phyloP scores from a whole-genome alignment of 2,888 invertebrate species.

The Melipona bicolor region DNA sequence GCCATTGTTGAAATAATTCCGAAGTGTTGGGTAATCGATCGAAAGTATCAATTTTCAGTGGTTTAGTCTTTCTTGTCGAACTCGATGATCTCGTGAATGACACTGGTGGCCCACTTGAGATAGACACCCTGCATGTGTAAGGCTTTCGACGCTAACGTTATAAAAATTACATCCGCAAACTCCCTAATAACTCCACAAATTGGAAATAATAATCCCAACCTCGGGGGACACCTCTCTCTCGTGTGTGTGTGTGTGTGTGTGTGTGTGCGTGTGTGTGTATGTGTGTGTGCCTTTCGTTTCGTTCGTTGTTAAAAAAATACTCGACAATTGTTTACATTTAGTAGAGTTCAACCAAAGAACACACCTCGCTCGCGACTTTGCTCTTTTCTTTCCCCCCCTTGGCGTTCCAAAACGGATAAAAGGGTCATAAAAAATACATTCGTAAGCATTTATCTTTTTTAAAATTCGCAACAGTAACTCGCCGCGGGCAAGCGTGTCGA shows the following conservation, averaged over 20 bases:
- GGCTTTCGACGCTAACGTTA: constrained; percentile 70
- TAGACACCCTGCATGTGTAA: constrained; percentile 71
- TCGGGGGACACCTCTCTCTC: not conserved
- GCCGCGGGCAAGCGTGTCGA: not conserved
- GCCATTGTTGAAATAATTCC: constrained; percentile 50
- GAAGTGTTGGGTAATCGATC: constrained; percentile 33
- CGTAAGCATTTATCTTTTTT: constrained; percentile 66
- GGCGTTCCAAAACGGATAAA: constrained; percentile 65
- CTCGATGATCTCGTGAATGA: constrained; percentile 51
- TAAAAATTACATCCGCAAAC: constrained; percentile 52
- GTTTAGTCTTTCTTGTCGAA: not conserved
- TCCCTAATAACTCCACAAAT: constrained; percentile 50
- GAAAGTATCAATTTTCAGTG: constrained; percentile 19
- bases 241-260: too few species aligned
- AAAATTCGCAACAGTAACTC: constrained; percentile 59
- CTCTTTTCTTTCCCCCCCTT: constrained; percentile 21
- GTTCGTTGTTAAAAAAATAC: constrained; percentile 60
- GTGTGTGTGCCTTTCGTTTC: constrained; percentile 1
- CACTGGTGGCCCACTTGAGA: constrained; percentile 68
- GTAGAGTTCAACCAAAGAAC: constrained; percentile 52
- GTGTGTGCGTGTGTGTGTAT: too few species aligned
- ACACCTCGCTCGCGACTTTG: constrained; percentile 48
- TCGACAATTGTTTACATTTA: constrained; percentile 48
- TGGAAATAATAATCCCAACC: constrained; percentile 43
- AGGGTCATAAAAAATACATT: constrained; percentile 73